phyloP scores from a whole-genome alignment of 2,888 invertebrate genomes.

The Encarsia formosa region DNA sequence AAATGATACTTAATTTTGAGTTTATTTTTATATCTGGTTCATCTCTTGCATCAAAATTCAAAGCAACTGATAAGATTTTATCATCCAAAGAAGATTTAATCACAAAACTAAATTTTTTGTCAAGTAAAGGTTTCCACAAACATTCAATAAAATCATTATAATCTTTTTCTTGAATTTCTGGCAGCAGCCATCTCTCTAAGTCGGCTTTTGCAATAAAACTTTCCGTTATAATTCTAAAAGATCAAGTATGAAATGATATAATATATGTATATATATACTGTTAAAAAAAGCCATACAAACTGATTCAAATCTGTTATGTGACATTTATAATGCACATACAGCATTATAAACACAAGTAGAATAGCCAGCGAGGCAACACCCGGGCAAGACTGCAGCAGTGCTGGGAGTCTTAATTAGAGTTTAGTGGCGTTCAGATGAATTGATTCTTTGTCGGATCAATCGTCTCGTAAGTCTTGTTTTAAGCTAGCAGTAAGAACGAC shows the following conservation, averaged over 20 bases:
- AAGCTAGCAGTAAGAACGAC: too few species aligned
- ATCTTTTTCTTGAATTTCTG: conserved; percentile 64
- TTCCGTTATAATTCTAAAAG: conserved; percentile 71
- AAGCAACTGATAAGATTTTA: conserved; percentile 64
- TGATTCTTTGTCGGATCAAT: too few species aligned
- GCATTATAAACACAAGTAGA: too few species aligned
- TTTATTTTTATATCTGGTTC: conserved; percentile 72
- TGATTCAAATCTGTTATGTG: too few species aligned
- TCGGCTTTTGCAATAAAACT: conserved; percentile 86
- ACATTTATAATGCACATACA: too few species aligned
- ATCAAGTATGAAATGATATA: conserved; percentile 13
- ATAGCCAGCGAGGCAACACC: too few species aligned
- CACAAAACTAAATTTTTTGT: conserved; percentile 71
- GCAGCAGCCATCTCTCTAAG: conserved; percentile 73
- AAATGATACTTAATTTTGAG: conserved; percentile 67
- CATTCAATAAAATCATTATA: conserved; percentile 66
- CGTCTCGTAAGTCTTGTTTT: too few species aligned
- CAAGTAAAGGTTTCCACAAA: conserved; percentile 68
- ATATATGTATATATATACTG: conserved; percentile 6
- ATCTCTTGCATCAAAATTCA: conserved; percentile 78
- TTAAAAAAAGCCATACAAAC: too few species aligned
- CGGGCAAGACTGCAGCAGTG: too few species aligned
- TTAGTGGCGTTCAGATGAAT: too few species aligned
- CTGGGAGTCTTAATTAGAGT: too few species aligned
- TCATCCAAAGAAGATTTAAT: conserved; percentile 55